A percentile compares a stretch with the other conserved stretches of the same genome.
Conservation (phyloP, 2,888 invertebrate genomes). For the Hartigia nigra region DNA sequence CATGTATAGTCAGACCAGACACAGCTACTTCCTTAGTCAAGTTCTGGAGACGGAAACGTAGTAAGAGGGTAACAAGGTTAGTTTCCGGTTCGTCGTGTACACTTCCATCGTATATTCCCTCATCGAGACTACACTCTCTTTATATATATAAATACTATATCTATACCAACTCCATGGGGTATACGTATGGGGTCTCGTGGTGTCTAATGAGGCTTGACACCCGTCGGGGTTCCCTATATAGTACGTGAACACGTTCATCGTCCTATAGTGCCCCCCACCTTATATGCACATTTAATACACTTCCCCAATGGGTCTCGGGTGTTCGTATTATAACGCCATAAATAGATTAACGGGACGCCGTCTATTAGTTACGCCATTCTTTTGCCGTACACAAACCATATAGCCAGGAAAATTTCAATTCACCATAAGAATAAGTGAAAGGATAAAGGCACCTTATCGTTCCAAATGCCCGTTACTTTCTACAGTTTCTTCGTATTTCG, state of each 20-base stretch:
- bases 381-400: neutral
- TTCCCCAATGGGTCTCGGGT: slow-evolving; percentile 3
- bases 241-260: neutral
- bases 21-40: neutral
- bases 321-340: slow-evolving; percentile 45
- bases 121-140: neutral
- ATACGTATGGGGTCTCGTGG: slow-evolving; percentile 41
- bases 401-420: neutral
- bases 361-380: slow-evolving; percentile 35
- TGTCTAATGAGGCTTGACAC: slow-evolving; percentile 59
- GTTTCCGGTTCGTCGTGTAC: slow-evolving; percentile 44
- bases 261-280: slow-evolving; percentile 7
- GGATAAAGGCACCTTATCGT: neutral
- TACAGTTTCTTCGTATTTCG: neutral
- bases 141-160: neutral
- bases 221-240: slow-evolving; percentile 25
- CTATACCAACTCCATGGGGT: neutral
- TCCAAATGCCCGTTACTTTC: neutral
- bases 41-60: neutral
- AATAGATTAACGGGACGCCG: slow-evolving; percentile 49
- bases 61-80: slow-evolving; percentile 43
- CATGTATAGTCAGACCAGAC: neutral
- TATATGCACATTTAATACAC: slow-evolving; percentile 18
- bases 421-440: neutral
- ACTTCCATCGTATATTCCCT: neutral